These are phyloP conservation scores for Drosophila oshimai DNA, from an alignment of 1,140 invertebrate genomes.

Conservation along the genomic window DNA sequence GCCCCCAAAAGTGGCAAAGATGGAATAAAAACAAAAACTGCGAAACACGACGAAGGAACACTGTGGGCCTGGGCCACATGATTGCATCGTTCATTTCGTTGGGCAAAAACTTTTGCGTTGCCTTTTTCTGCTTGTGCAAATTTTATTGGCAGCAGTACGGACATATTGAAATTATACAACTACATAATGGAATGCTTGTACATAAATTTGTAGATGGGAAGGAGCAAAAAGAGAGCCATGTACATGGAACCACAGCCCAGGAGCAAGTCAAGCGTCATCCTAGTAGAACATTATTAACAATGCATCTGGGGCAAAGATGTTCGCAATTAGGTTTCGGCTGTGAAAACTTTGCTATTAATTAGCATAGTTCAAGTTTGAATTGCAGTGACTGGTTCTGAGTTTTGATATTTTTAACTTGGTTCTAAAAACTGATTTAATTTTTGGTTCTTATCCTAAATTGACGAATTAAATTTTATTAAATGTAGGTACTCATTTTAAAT, in stretches of 20 bases:
- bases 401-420: no score
- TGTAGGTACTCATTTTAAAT: neutral
- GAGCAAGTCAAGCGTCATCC: slow-evolving; percentile 7
- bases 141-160: slow-evolving; percentile 71
- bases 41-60: slow-evolving; percentile 4
- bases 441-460: no score
- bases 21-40: slow-evolving; percentile 31
- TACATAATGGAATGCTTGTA: slow-evolving; percentile 42
- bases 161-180: slow-evolving; percentile 46
- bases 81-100: slow-evolving; percentile 50
- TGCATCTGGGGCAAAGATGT: slow-evolving; percentile 9
- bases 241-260: neutral
- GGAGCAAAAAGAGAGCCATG: neutral
- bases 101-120: slow-evolving; percentile 55
- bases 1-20: slow-evolving; percentile 69
- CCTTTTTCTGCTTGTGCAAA: slow-evolving; percentile 29
- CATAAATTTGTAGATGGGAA: neutral
- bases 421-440: no score
- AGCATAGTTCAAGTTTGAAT: slow-evolving; percentile 6
- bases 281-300: slow-evolving; percentile 29
- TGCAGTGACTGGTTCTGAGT: no score
- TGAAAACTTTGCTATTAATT: slow-evolving; percentile 37
- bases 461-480: no score
- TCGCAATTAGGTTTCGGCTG: slow-evolving; percentile 15
- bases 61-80: slow-evolving; percentile 25